A percentile compares a stretch with the other conserved stretches of the same genome.
Conservation (phyloP, 2,888 invertebrate genomes). For the Campoplex capitator region DNA sequence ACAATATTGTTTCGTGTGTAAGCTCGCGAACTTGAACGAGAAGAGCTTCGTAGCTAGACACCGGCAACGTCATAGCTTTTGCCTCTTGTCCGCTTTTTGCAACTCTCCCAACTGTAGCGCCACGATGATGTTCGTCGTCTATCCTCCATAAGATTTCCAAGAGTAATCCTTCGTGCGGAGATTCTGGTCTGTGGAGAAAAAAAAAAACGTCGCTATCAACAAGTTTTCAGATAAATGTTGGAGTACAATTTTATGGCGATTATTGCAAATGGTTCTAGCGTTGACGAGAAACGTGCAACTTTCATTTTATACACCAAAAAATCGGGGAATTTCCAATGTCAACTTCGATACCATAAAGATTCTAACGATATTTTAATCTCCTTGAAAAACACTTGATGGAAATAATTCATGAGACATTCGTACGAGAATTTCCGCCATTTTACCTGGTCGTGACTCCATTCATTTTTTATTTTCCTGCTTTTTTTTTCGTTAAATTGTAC, state of each 20-base stretch:
- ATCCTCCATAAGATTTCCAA: conserved; percentile 69
- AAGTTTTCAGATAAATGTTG: background rate
- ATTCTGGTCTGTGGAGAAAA: conserved; percentile 37
- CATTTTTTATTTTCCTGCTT: no score
- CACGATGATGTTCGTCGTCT: conserved; percentile 38
- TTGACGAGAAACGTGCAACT: background rate
- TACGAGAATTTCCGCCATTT: no score
- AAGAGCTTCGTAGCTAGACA: conserved; percentile 88
- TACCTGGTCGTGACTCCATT: no score
- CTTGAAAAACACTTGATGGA: background rate
- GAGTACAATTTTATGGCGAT: background rate
- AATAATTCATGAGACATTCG: background rate
- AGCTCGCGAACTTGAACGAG: conserved; percentile 87
- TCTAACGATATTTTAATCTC: no score
- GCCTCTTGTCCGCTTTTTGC: conserved; percentile 71
- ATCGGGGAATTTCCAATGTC: background rate
- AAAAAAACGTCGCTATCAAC: background rate
- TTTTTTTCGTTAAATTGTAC: no score
- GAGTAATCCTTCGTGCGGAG: conserved; percentile 10
- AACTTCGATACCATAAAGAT: background rate
- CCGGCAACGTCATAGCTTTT: conserved; percentile 86
- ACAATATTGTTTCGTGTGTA: conserved; percentile 86
- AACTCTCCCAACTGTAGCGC: conserved; percentile 72
- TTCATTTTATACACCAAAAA: no score
- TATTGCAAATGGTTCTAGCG: background rate